These are phyloP conservation scores for Neolamprologus ventralis DNA, from an alignment of 2,113 vertebrate species.

Conservation along the genomic window DNA sequence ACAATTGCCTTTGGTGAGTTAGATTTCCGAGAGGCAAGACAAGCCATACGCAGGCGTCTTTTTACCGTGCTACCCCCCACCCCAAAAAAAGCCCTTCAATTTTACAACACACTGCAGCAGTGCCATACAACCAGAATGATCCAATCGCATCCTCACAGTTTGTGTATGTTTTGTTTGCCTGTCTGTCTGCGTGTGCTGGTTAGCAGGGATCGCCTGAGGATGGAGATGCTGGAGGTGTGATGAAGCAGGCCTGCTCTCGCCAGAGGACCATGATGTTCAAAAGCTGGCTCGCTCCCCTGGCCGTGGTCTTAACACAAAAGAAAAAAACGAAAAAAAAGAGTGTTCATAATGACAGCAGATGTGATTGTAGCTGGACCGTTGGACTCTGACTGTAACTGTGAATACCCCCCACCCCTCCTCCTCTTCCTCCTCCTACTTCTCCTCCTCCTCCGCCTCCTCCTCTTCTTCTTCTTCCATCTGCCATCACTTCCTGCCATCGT, in stretches of 20 bases:
- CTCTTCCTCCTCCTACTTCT: neutral
- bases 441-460: neutral
- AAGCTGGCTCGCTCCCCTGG: slow-evolving; percentile 37
- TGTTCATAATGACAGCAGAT: slow-evolving; percentile 75
- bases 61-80: neutral
- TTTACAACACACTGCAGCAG: neutral
- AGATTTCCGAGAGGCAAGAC: slow-evolving; percentile 13
- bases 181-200: slow-evolving; percentile 9
- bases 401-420: slow-evolving; percentile 53
- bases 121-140: neutral
- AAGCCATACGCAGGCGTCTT: neutral
- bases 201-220: slow-evolving; percentile 68
- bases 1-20: slow-evolving; percentile 52
- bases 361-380: slow-evolving; percentile 74
- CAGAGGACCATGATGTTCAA: slow-evolving; percentile 19
- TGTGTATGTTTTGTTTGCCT: slow-evolving; percentile 15
- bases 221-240: slow-evolving; percentile 75
- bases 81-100: neutral
- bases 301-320: slow-evolving; percentile 5
- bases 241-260: slow-evolving; percentile 3
- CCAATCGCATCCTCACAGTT: neutral
- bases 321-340: neutral
- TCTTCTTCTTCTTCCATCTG: slow-evolving; percentile 58
- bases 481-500: slow-evolving; percentile 69
- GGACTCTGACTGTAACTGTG: slow-evolving; percentile 73